Base-by-base conservation (phyloP, 1,140 invertebrate species). In the Drosophila bifasciata region DNA sequence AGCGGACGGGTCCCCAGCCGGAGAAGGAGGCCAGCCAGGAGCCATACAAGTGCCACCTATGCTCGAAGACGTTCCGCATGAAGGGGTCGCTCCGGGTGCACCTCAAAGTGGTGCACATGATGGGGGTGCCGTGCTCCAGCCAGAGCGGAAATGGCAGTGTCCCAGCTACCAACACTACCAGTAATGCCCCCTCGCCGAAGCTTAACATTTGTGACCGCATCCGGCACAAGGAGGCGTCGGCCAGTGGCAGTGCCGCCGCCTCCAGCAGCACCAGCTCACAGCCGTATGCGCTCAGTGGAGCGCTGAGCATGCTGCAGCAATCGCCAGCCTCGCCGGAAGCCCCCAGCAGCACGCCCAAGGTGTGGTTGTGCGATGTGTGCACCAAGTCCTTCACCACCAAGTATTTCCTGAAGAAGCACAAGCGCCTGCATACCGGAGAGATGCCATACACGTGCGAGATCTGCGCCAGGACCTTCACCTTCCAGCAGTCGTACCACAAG, bases 401-500 rank as follows among this genome's bases (percentile, higher is more conserved):
- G 91, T 97, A 97, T 92, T 97, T 97, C 89, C 91, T 97, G 40
- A 97, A 97, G 92, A 97, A 97, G 92, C 96, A 97, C 86, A 96
- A 96, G 91, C 93, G 96, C 76, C 92, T 97, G 57, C 96, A 97
- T 85, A 95, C 94, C 90, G 96, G 97, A 52, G 96, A 97, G 92
- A 97, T 96, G 93, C 97, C 96, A 0, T 97, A 97, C 85, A 94
- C 94, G 7, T 98, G 97, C 89, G 93, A 93, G 32, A 94, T 96
- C 84, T 98, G 97, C 90, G 95, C 95, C 51, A 97, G 97, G 92
- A 96, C 95, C 0, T 98, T 98, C 92, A 97, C 96, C 19, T 97
- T 97, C 91, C 96, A 97, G 92, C 97, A 98, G 76, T 97, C 97
- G 1, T 97, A 97, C 90, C 97, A 98, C 90, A 97, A 97, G 83